Evolutionary conservation across 2,113 vertebrate species (phyloP), one percentile per base, ranked within the genome.

Genomic region (Eclectus roratus): DNA sequence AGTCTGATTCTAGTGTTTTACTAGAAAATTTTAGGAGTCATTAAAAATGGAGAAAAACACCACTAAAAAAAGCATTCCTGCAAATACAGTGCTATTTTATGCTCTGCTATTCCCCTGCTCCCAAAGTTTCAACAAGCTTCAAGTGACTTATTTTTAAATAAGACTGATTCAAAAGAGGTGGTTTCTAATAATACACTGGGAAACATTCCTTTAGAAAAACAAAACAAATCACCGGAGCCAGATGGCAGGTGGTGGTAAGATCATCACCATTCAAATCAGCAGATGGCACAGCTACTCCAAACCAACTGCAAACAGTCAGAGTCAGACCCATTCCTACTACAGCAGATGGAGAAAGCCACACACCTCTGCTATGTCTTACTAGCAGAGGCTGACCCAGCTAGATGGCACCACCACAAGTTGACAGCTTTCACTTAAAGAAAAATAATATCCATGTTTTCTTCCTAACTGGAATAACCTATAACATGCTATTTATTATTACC

Each of bases 281-380:
- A 97, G 97, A 97, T 97, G 96, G 97, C 84, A 84, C 82, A 90
- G 95, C 82, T 73, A 81, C 20, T 91, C 35, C 76, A 93, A 80
- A 91, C 77, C 82, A 85, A 66, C 81, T 6, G 28, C 85, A 83
- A 68, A 58, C 85, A 95, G 73, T 10, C 87, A 91, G 90, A 94
- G 92, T 28, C 81, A 88, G 91, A 20, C 27, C 71, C 41, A 47
- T 70, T 90, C 86, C 81, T 71, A 7, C 87, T 47, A 41, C n/a
- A 20, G 20, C 97, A 97, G 96, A 93, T 93, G 94, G 95, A 94
- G 23, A 8, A 9, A 84, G 73, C 37, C 84, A 88, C 68, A 47
- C 24, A 91, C 37, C 72, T 91, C 90, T 85, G 78, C 88, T 24
- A 15, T 3, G 5, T n/a, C 71, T 64, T 80, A 4, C 35, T 41